Base-by-base conservation (phyloP, 2,797 vertebrate species). In the Sarcophilus harrisii region DNA sequence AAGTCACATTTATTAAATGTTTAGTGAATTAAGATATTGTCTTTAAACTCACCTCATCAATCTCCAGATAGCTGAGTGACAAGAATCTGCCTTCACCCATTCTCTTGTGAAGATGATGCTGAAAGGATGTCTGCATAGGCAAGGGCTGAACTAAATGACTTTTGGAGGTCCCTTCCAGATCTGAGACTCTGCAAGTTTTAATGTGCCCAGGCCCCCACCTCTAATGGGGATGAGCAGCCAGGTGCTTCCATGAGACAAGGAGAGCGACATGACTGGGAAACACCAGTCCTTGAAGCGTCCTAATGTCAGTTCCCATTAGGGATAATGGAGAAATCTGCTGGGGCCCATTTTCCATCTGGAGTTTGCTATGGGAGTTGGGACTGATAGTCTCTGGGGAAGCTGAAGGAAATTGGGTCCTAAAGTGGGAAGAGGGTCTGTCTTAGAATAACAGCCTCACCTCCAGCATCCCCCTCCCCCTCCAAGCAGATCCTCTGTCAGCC, bases 221-320 rank as follows among this genome's bases (percentile, higher is more conserved):
- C n/a, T 81, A 81, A 81, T 81, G 73, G 66, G 38, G n/a, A 81
- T 81, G 73, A 81, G 73, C 73, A 81, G 73, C 38, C 73, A 81
- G 73, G 73, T 27, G 21, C 38, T 81, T 81, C 73, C 9, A 27
- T 38, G 73, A 45, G 73, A 6, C 21, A 81, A n/a, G 73, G 73
- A 81, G 73, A 45, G 21, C n/a, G 1, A 0, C 38, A 81, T 24
- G 73, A 45, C 73, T 81, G 73, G 73, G 73, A 81, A 81, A 81
- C 38, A 45, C 38, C 24, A 24, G 16, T 18, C 58, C 52, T 81
- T 14, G 94, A 59, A 60, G 60, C 49, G 16, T 49, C 27, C 90
- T 38, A 32, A 58, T 16, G 52, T 62, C 92, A 13, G 55, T 87
- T 73, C 89, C 62, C 87, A 29, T 38, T 6, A 0, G 29, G 28